phyloP scores from a whole-genome alignment of 2,888 invertebrate species.

The Masnerella sp. region DNA sequence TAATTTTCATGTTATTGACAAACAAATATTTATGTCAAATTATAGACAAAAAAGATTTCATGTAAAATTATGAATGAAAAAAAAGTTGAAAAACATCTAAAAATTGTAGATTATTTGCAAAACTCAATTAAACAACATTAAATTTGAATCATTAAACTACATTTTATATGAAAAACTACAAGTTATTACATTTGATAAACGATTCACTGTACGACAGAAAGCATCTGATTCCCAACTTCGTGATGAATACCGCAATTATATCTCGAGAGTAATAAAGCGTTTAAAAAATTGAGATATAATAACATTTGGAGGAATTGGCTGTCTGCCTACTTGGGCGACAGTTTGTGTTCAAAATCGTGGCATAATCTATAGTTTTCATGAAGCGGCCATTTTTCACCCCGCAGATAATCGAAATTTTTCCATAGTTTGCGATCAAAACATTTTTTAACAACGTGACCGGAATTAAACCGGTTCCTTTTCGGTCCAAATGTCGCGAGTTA shows the following conservation, averaged over 20 bases:
- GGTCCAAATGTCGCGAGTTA: constrained; percentile 19
- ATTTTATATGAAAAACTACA: too few species aligned
- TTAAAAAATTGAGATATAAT: constrained; percentile 45
- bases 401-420: constrained; percentile 41
- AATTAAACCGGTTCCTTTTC: constrained; percentile 19
- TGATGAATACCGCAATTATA: constrained; percentile 50
- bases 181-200: too few species aligned
- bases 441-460: constrained; percentile 51
- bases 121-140: too few species aligned
- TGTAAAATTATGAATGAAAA: too few species aligned
- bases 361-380: constrained; percentile 47
- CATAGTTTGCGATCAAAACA: constrained; percentile 35
- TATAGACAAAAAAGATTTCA: too few species aligned
- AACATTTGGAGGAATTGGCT: constrained; percentile 42
- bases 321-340: constrained; percentile 47
- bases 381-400: constrained; percentile 44
- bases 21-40: too few species aligned
- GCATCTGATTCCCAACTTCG: too few species aligned
- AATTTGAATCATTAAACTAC: too few species aligned
- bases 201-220: too few species aligned
- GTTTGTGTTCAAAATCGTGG: constrained; percentile 37
- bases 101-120: too few species aligned
- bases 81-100: too few species aligned
- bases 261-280: constrained; percentile 30
- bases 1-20: too few species aligned